Evolutionary conservation across 2,888 invertebrate species (phyloP), one percentile per base, ranked within the genome.

Genomic region (Drosophila hamatofila): DNA sequence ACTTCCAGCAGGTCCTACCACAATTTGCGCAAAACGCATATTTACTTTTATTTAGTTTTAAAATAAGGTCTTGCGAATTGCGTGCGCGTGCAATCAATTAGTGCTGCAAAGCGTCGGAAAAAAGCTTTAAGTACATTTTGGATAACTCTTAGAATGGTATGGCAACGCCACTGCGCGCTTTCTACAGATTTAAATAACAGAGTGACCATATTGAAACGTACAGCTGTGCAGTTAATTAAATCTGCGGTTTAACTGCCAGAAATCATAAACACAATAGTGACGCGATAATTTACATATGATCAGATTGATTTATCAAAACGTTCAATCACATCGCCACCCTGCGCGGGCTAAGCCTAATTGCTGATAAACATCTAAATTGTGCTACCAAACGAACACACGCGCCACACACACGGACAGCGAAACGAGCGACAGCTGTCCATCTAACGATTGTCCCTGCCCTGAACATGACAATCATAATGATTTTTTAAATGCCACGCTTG

Each of bases 1-100:
- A 93, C 98, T 96, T 3, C 99, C 99, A 0, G 99, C 99, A 33
- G 99, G 99, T 0, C 99, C 99, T 89, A 99, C 97, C 2, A 99
- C 97, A 76, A 99, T 93, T 91, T 99, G 99, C 18, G 97, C 99
- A 91, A 97, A 99, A 46, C 98, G 95, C 98, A 98, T 98, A 78
- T 85, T 60, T 9, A 52, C 1, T 68, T 46, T 39, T 21, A 42
- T 51, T 35, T 27, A 39, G n/a, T 56, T 48, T 55, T 44, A 30
- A 41, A 44, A 61, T 2, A 7, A 21, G 60, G 42, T 42, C 30
- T 42, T 58, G 21, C 30, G 8, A 66, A 67, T 35, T 51, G 9
- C 39, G 12, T 39, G 52, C 72, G 59, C 57, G 62, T 77, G 78
- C 68, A 49, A 33, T 0, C 23, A 14, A 16, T 6, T 39, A 80